Evolutionary conservation across 1,140 invertebrate species (phyloP).

Genomic region (Dryas iulia): DNA sequence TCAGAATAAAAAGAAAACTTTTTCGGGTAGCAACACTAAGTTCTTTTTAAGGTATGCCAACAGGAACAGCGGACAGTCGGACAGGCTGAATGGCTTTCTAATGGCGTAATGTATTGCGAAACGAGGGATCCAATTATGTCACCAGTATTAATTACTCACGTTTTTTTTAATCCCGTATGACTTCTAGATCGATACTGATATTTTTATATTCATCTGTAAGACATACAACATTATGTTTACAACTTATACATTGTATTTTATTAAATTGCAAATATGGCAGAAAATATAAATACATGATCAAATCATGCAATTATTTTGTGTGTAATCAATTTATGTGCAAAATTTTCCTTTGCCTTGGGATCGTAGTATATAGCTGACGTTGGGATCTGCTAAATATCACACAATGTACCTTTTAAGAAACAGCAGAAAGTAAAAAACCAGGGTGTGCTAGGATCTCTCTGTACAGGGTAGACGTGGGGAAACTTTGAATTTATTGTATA

Average conservation of each 20-base stretch:
- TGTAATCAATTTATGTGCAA: no score
- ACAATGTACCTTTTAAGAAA: no score
- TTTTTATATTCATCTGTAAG: background rate
- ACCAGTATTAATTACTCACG: constrained; percentile 57
- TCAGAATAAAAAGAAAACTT: background rate
- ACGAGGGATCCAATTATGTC: constrained; percentile 70
- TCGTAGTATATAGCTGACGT: no score
- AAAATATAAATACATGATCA: no score
- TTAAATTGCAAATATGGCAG: no score
- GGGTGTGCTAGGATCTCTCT: no score
- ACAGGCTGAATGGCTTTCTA: constrained; percentile 60
- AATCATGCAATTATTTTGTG: no score
- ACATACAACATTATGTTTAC: background rate
- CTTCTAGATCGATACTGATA: constrained; percentile 27
- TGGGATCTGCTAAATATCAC: no score
- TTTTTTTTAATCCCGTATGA: constrained; percentile 21
- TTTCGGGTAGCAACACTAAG: constrained; percentile 31
- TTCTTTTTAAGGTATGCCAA: constrained; percentile 65
- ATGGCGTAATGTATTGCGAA: constrained; percentile 72
- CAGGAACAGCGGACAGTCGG: constrained; percentile 53
- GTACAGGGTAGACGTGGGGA: no score
- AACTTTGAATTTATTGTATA: no score
- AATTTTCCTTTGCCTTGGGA: no score
- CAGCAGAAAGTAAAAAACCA: no score
- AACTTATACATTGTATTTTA: background rate